Evolutionary conservation across 2,888 invertebrate species (phyloP).

Genomic region (Hirtodrosophila cameraria): DNA sequence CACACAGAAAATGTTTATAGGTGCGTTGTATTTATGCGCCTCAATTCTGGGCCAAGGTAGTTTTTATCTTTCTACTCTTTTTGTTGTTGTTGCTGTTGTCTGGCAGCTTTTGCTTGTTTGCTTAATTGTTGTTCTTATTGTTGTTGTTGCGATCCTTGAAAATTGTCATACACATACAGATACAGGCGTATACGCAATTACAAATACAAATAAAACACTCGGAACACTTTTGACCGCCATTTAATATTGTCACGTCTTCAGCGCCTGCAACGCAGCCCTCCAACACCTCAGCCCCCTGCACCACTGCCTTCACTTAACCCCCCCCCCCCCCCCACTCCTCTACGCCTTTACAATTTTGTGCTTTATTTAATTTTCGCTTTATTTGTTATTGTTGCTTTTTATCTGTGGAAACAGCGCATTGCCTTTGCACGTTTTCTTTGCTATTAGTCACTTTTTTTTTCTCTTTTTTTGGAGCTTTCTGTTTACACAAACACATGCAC

Average conservation of each 20-base stretch:
- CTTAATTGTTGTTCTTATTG: slow-evolving; percentile 35
- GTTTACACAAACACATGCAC: slow-evolving; percentile 36
- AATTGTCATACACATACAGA: slow-evolving; percentile 41
- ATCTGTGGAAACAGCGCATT: slow-evolving; percentile 19
- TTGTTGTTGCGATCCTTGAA: slow-evolving; percentile 75
- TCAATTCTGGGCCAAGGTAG: slow-evolving; percentile 81
- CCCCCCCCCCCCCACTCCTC: not conserved
- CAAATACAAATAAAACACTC: slow-evolving; percentile 49
- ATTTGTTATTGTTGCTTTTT: slow-evolving; percentile 38
- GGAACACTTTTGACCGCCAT: slow-evolving; percentile 52
- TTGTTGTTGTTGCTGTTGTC: slow-evolving; percentile 41
- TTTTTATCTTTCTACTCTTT: slow-evolving; percentile 77
- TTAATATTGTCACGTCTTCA: slow-evolving; percentile 52
- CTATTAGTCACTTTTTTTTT: slow-evolving; percentile 50
- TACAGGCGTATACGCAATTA: slow-evolving; percentile 32
- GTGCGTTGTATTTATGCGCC: slow-evolving; percentile 69
- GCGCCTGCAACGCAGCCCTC: slow-evolving; percentile 10
- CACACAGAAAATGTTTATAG: slow-evolving; percentile 55
- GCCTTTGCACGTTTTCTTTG: slow-evolving; percentile 41
- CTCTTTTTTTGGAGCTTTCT: slow-evolving; percentile 27
- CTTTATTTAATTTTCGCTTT: slow-evolving; percentile 55
- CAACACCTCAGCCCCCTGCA: not conserved
- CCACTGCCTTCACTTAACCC: not conserved
- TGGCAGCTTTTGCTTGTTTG: slow-evolving; percentile 50
- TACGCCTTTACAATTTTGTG: slow-evolving; percentile 23